Evolutionary conservation across 2,888 invertebrate species (phyloP).

Genomic region (Spisula subtruncata): DNA sequence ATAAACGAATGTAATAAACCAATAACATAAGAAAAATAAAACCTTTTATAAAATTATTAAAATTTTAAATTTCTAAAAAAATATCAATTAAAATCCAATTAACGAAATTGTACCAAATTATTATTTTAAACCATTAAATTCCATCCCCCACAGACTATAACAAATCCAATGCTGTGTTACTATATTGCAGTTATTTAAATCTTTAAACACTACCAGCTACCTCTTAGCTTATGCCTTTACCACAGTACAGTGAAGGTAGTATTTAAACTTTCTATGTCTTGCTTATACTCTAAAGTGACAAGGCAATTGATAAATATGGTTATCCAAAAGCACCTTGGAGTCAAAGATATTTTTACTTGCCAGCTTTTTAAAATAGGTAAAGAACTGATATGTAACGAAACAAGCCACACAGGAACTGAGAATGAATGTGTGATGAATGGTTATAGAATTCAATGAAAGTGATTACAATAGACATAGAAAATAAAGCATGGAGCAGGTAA

Average conservation of each 20-base stretch:
- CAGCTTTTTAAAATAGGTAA: conserved; percentile 34
- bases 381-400: conserved; percentile 5
- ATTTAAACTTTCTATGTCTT: conserved; percentile 36
- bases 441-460: neutral
- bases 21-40: neutral
- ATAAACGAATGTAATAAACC: too few species aligned
- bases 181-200: conserved; percentile 17
- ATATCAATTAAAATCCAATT: conserved; percentile 18
- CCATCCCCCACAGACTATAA: neutral
- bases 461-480: neutral
- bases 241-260: neutral
- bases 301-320: conserved; percentile 28
- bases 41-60: neutral
- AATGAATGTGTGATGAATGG: neutral
- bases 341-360: conserved; percentile 42
- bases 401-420: neutral
- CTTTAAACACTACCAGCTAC: neutral
- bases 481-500: too few species aligned
- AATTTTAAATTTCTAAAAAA: neutral
- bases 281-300: conserved; percentile 24
- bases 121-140: conserved; percentile 3
- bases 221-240: neutral
- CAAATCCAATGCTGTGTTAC: neutral
- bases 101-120: neutral
- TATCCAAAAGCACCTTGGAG: conserved; percentile 40